Evolutionary conservation across 2,113 vertebrate species (phyloP).

Genomic region (Anguilla japonica): DNA sequence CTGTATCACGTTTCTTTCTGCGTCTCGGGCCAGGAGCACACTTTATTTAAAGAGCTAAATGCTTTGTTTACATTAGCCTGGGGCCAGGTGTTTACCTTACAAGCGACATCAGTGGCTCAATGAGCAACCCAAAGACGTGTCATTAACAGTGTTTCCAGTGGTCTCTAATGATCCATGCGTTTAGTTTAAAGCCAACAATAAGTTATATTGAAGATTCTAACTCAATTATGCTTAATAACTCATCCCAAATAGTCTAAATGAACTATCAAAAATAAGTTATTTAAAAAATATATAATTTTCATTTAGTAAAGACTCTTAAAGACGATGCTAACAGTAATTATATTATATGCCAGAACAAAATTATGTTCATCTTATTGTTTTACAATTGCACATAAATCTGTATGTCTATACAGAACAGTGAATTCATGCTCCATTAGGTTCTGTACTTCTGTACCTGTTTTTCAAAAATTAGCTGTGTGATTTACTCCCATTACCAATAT

Average conservation of each 20-base stretch:
- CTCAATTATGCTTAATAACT: not conserved
- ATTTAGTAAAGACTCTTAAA: too few relatives aligned
- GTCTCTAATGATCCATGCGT: not conserved
- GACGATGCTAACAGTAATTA: not conserved
- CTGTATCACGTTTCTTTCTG: conserved; percentile 5
- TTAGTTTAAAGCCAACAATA: not conserved
- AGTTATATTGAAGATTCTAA: not conserved
- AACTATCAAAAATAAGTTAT: not conserved
- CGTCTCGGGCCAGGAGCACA: not conserved
- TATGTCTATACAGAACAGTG: not conserved
- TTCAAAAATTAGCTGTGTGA: not conserved
- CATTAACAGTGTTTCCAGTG: not conserved
- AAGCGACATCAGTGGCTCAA: not conserved
- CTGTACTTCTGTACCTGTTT: not conserved
- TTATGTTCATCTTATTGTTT: not conserved
- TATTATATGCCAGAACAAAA: not conserved
- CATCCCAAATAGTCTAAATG: not conserved
- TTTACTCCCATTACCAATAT: not conserved
- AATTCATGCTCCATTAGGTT: not conserved
- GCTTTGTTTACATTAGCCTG: not conserved
- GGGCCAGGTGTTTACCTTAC: conserved; percentile 9
- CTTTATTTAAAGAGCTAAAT: conserved; percentile 1
- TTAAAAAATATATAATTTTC: not conserved
- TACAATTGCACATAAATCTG: not conserved
- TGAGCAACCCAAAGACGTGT: not conserved